Base-by-base conservation (phyloP, 2,888 invertebrate species). In the Tanypteryx hageni region DNA sequence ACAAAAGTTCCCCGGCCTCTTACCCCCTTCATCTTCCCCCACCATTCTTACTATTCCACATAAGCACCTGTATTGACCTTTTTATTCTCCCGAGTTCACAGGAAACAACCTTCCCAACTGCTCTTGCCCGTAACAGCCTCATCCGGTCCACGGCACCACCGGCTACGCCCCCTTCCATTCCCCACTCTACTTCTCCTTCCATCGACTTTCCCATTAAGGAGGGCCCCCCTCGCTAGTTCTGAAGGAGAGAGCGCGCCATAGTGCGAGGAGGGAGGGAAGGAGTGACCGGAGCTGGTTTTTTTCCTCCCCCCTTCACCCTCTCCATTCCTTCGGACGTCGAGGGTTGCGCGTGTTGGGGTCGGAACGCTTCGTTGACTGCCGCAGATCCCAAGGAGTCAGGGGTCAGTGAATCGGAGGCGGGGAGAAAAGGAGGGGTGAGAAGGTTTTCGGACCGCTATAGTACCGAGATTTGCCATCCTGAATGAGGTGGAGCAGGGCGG, bases 51-150 rank as follows among this genome's bases (percentile, higher is more conserved):
- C 44, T 44, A 44, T 44, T 61, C 27, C 89, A 44, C 59, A n/a
- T 27, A 64, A 64, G 89, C 44, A 89, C 89, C 89, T 64, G 89
- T 64, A 89, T 89, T 64, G 89, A 68, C 61, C 89, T 89, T 89
- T 89, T 89, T 64, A 31, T 31, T 44, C 27, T 64, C 44, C 64
- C 44, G 61, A 64, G 64, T 68, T 89, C 89, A 68, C 86, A 61
- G 86, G 86, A 61, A 86, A 86, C 61, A 86, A 86, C 86, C 89
- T 89, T 57, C 89, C 89, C 10, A 68, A 44, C 16, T 68, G 89
- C 64, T 44, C 89, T 64, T 89, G 64, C 61, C n/a, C 89, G 31
- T 89, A 89, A 89, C 89, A 86, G 61, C 86, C 86, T 61, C 86
- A 89, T 89, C 64, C 89, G 68, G 64, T 64, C 64, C 89, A 89